A percentile compares a stretch with the other conserved stretches of the same genome.
These are phyloP conservation scores for Emydura subglobosa DNA, from an alignment of 2,113 vertebrate genomes.

Conservation along the genomic window DNA sequence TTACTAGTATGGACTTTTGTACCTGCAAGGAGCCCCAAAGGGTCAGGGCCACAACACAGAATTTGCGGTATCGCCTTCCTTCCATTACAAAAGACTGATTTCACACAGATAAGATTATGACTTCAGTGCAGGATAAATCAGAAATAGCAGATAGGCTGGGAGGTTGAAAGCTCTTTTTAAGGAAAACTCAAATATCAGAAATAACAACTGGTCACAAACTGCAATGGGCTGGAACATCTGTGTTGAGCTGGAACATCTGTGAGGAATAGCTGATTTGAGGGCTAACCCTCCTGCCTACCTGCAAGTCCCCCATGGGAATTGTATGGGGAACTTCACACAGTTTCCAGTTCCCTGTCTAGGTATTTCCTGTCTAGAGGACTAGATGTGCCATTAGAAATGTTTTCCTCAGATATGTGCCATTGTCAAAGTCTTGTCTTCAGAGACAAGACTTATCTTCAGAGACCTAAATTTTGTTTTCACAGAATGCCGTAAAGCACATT, in stretches of 20 bases:
- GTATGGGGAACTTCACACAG: not conserved
- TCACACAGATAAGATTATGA: not conserved
- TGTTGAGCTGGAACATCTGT: not conserved
- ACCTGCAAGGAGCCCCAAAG: not conserved
- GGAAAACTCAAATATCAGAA: conserved; percentile 27
- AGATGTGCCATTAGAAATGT: conserved; percentile 3
- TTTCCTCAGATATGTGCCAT: not conserved
- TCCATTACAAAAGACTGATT: not conserved
- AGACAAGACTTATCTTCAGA: not conserved
- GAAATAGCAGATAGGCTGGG: not conserved
- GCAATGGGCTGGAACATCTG: not conserved
- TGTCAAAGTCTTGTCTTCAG: not conserved
- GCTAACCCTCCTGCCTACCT: conserved; percentile 35
- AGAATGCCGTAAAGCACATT: conserved; percentile 80
- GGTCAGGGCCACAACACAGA: not conserved
- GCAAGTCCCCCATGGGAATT: not conserved
- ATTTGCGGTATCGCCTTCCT: not conserved
- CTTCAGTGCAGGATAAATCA: not conserved
- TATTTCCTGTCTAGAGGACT: conserved; percentile 44
- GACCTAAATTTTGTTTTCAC: conserved; percentile 58
- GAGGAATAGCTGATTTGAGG: conserved; percentile 40
- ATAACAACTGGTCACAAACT: not conserved
- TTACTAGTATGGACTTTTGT: not conserved
- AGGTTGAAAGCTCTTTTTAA: not conserved
- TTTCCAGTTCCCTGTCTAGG: not conserved